Evolutionary conservation across 2,888 invertebrate genomes (phyloP), one percentile per base, ranked within the genome.

Genomic region (Harpalus rufipes): DNA sequence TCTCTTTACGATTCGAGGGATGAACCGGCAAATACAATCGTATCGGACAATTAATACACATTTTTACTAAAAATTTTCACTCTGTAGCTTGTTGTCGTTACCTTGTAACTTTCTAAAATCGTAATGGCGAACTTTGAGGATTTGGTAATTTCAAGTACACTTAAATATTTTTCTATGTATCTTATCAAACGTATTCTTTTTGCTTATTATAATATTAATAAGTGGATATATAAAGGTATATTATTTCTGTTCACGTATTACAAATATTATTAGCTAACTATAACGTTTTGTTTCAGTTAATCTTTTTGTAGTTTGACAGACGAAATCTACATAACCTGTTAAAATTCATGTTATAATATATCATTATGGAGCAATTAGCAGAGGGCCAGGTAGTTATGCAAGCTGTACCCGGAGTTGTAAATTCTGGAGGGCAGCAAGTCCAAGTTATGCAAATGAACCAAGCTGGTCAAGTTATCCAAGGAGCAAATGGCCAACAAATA

Each of bases 401-500:
- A 81, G 91, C 92, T 7, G 90, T 90, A 44, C 89, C 90, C 84
- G 89, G 89, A 18, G 93, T 93, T 5, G 85, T 85, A 39, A 85
- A 85, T 21, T 90, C 92, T 86, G 92, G 92, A 6, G 94, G 93
- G 0, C 94, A 94, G 88, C 94, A 94, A 88, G 91, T 94, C 8
- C 93, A 94, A 88, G 93, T 94, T 7, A 90, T 94, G 88, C 94
- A 92, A 88, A 91, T 92, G 90, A 91, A 92, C 86, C 90, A 91
- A 84, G 88, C 91, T 1, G 93, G 94, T 0, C 94, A 95, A 88
- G 93, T 95, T 88, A 93, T 95, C 85, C 94, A 94, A 88, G 94
- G 94, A 0, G 93, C 94, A 0, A 94, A 94, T 84, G 94, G 95
- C 0, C 95, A 95, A 89, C 95, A 95, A 89, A 94, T 95, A 59